phyloP scores from a whole-genome alignment of 2,797 vertebrate species.

The Megalops cyprinoides region DNA sequence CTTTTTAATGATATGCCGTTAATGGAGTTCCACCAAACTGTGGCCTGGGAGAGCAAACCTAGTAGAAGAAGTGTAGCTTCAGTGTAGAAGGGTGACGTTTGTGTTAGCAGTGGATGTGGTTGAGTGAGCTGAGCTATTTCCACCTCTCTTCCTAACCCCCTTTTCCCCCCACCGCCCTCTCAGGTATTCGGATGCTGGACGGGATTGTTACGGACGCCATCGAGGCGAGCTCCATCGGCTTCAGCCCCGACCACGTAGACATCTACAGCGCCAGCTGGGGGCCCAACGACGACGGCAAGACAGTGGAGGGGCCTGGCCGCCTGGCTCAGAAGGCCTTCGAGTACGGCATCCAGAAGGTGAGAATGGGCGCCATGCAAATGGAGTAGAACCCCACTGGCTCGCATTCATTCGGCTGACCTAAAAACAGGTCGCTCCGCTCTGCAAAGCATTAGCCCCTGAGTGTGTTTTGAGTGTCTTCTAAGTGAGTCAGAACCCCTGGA shows the following conservation, averaged over 20 bases:
- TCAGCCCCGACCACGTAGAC: slow-evolving; percentile 92
- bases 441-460: too few species aligned
- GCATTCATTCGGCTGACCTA: too few species aligned
- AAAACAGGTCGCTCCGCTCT: too few species aligned
- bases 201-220: slow-evolving; percentile 97
- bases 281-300: slow-evolving; percentile 96
- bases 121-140: neutral
- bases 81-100: too few species aligned
- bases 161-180: slow-evolving; percentile 27
- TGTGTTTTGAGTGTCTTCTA: too few species aligned
- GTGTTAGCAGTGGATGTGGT: neutral
- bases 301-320: slow-evolving; percentile 92
- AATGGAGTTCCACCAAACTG: too few species aligned
- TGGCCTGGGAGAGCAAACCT: too few species aligned
- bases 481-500: too few species aligned
- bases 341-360: slow-evolving; percentile 93
- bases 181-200: slow-evolving; percentile 95
- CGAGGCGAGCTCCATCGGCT: slow-evolving; percentile 96
- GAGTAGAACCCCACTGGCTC: too few species aligned
- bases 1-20: too few species aligned
- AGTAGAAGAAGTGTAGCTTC: too few species aligned
- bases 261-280: slow-evolving; percentile 99
- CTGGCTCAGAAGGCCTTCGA: slow-evolving; percentile 97
- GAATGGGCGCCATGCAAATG: too few species aligned
- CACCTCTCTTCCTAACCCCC: neutral